Evolutionary conservation across 1,140 invertebrate genomes (phyloP).

Genomic region (Callitettix versicolor): DNA sequence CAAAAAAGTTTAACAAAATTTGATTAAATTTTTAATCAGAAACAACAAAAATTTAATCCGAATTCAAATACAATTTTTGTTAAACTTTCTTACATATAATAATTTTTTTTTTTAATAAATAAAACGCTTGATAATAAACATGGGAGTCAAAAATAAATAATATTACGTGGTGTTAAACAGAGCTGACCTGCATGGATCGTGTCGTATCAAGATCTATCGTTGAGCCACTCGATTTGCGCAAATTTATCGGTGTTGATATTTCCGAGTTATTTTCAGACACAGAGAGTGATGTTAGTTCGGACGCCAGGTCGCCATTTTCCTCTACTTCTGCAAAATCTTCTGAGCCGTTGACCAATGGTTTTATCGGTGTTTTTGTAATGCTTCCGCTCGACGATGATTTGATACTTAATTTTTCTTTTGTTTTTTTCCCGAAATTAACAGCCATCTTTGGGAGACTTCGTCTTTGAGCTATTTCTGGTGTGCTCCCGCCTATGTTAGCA

Average conservation of each 20-base stretch:
- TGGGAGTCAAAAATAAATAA: too few species aligned
- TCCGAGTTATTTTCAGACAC: constrained; percentile 2
- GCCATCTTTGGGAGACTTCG: constrained; percentile 29
- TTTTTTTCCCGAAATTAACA: constrained; percentile 29
- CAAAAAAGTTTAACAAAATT: too few species aligned
- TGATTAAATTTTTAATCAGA: too few species aligned
- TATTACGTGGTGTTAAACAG: constrained; percentile 14
- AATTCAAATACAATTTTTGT: too few species aligned
- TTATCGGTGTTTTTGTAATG: neutral
- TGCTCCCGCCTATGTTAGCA: neutral
- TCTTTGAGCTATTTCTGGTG: constrained; percentile 17
- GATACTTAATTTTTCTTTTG: constrained; percentile 24
- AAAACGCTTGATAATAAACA: too few species aligned
- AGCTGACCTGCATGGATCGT: constrained; percentile 23
- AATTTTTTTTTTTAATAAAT: too few species aligned
- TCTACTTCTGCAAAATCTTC: constrained; percentile 5
- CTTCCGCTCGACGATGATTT: constrained; percentile 1
- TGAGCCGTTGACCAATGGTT: constrained; percentile 8
- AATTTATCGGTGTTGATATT: constrained; percentile 6
- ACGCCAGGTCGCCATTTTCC: constrained; percentile 3
- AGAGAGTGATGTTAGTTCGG: constrained; percentile 5
- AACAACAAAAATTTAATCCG: too few species aligned
- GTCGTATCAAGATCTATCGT: constrained; percentile 18
- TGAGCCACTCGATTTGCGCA: neutral
- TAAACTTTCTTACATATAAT: too few species aligned